Percentiles rank a stretch among this genome's conserved stretches.
phyloP scores from a whole-genome alignment of 2,113 vertebrate species.

The Myiopsitta monachus region DNA sequence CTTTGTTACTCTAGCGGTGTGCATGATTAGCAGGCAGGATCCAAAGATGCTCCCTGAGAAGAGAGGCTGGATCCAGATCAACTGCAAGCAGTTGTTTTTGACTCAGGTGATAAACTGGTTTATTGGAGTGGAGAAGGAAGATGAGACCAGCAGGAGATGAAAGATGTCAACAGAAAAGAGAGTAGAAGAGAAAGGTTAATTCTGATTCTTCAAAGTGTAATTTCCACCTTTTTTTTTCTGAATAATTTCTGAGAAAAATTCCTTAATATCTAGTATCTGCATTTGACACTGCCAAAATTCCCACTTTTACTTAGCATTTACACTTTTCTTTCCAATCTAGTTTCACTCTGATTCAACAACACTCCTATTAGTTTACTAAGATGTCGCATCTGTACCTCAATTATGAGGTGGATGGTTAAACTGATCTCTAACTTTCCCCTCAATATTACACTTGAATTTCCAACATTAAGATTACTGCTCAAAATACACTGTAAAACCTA shows the following conservation, averaged over 20 bases:
- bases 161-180: not conserved
- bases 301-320: not conserved
- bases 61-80: not conserved
- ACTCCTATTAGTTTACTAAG: not conserved
- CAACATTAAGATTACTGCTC: not conserved
- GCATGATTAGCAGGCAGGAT: not conserved
- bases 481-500: not conserved
- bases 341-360: not conserved
- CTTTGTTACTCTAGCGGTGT: not conserved
- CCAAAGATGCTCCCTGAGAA: not conserved
- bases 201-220: not conserved
- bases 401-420: not conserved
- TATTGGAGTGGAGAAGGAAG: not conserved
- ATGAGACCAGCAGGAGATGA: not conserved
- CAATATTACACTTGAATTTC: not conserved
- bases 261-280: not conserved
- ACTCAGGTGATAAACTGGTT: not conserved
- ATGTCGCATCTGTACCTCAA: not conserved
- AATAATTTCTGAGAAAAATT: not conserved
- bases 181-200: not conserved
- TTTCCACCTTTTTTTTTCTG: not conserved
- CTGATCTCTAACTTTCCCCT: not conserved
- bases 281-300: not conserved
- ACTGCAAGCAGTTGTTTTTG: accelerated
- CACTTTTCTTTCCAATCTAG: not conserved